phyloP scores from a whole-genome alignment of 2,888 invertebrate species.

The Macrostomum cliftonense region DNA sequence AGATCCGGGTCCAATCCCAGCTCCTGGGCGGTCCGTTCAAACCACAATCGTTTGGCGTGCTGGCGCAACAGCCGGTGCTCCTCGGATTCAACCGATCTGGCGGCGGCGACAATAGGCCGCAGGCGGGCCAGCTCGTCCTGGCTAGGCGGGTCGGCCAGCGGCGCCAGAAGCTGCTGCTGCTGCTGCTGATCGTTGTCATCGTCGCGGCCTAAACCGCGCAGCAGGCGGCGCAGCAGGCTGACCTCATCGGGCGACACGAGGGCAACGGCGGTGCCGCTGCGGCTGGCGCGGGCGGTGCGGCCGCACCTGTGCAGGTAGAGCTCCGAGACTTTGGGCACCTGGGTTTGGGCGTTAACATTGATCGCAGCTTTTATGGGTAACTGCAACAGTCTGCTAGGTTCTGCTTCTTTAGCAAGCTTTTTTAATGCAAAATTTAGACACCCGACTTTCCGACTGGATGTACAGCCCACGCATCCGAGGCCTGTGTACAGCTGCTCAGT shows the following conservation, averaged over 20 bases:
- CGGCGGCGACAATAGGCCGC: neutral
- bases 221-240: neutral
- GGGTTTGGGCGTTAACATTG: too few relatives aligned
- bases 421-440: too few relatives aligned
- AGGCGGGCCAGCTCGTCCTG: neutral
- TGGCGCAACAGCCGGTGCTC: neutral
- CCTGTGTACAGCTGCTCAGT: too few relatives aligned
- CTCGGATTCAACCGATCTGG: neutral
- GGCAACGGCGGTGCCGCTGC: neutral
- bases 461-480: too few relatives aligned
- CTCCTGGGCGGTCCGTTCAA: neutral
- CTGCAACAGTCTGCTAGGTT: too few relatives aligned
- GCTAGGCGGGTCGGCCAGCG: too few relatives aligned
- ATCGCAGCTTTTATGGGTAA: too few relatives aligned
- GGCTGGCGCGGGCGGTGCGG: neutral
- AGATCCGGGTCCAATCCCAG: neutral
- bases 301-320: neutral
- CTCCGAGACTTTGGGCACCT: neutral
- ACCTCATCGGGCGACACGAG: neutral
- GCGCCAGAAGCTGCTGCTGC: too few relatives aligned
- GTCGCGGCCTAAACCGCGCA: neutral
- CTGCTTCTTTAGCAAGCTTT: too few relatives aligned
- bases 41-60: neutral
- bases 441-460: too few relatives aligned
- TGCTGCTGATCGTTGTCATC: too few relatives aligned